These are phyloP conservation scores for Pelagia noctiluca DNA, from an alignment of 30 jellyfish, hydroid and myxozoan genomes.

Conservation along the genomic window DNA sequence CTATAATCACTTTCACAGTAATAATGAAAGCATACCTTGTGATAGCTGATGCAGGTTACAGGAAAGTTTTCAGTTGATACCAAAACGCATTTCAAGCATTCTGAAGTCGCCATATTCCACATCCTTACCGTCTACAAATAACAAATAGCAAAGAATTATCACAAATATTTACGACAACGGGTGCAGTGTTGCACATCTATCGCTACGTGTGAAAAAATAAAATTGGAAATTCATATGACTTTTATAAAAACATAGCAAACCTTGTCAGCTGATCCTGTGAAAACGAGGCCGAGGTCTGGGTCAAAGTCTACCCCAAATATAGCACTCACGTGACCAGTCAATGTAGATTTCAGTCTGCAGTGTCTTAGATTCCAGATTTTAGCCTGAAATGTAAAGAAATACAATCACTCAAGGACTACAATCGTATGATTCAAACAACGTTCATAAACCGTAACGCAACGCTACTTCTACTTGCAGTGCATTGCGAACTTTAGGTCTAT, in stretches of 20 bases:
- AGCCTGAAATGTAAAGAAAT: slow-evolving; percentile 38
- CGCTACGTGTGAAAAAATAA: too few relatives aligned
- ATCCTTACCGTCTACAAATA: slow-evolving; percentile 57
- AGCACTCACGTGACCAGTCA: slow-evolving; percentile 49
- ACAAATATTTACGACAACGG: not conserved
- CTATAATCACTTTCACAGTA: too few relatives aligned
- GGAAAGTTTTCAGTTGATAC: slow-evolving; percentile 46
- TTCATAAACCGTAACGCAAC: too few relatives aligned
- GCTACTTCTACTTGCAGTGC: too few relatives aligned
- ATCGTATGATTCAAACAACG: too few relatives aligned
- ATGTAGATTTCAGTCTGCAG: slow-evolving; percentile 43
- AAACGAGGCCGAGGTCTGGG: slow-evolving; percentile 41
- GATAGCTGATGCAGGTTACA: slow-evolving; percentile 52
- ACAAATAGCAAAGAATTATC: not conserved
- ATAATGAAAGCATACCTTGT: slow-evolving; percentile 44
- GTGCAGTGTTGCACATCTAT: too few relatives aligned
- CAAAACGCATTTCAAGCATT: slow-evolving; percentile 54
- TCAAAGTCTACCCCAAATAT: slow-evolving; percentile 65
- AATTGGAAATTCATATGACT: too few relatives aligned
- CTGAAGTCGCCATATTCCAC: slow-evolving; percentile 64
- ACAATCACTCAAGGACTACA: too few relatives aligned
- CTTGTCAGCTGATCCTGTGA: slow-evolving; percentile 68
- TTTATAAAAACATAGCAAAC: too few relatives aligned
- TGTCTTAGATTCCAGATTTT: slow-evolving; percentile 58
- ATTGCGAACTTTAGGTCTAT: too few relatives aligned